These are phyloP conservation scores for Sigmodon hispidus DNA, from an alignment of 2,113 vertebrate species.

Conservation along the genomic window DNA sequence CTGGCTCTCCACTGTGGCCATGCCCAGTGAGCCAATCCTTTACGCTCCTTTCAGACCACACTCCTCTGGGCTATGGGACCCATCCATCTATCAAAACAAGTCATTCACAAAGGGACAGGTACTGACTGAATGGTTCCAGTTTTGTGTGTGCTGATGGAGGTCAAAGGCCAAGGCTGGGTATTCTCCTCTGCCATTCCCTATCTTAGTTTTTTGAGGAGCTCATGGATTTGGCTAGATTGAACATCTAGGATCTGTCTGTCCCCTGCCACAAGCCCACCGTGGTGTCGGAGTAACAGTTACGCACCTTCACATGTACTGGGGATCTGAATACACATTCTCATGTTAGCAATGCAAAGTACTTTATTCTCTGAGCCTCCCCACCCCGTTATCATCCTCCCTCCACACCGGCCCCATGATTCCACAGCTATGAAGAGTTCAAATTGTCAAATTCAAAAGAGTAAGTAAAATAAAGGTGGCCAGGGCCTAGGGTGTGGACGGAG, in stretches of 20 bases:
- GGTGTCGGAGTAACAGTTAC: background rate
- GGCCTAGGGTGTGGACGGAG: background rate
- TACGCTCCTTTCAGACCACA: fast-evolving
- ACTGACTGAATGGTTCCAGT: fast-evolving
- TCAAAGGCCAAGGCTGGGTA: background rate
- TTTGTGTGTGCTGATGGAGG: background rate
- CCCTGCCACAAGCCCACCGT: no score
- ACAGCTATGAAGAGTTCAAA: no score
- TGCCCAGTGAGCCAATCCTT: fast-evolving
- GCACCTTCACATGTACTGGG: no score
- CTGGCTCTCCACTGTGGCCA: no score
- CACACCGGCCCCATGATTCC: no score
- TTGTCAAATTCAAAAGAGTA: background rate
- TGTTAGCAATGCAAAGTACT: background rate
- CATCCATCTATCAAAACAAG: background rate
- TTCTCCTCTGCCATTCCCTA: no score
- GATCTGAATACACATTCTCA: no score
- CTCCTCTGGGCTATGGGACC: fast-evolving
- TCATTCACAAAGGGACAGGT: background rate
- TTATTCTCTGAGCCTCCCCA: background rate
- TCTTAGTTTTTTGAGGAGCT: background rate
- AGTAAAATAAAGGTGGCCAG: background rate
- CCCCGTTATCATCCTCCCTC: no score
- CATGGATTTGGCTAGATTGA: background rate
- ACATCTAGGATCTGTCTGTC: background rate